Evolutionary conservation across 2,797 vertebrate genomes (phyloP).

Genomic region (Anguilla obscura): DNA sequence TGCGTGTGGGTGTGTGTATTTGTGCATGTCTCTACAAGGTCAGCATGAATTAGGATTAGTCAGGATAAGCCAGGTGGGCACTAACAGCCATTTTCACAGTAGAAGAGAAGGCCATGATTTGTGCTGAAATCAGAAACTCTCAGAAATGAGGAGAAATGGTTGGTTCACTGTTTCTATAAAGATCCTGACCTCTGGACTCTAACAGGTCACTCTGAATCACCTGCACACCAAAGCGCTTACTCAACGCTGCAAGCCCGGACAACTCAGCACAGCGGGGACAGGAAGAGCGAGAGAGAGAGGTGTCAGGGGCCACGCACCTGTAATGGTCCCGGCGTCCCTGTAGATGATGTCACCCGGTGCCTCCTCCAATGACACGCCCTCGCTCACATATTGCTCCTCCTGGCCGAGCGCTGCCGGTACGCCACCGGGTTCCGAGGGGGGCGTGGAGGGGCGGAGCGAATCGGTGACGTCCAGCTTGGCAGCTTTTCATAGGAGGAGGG

Average conservation of each 20-base stretch:
- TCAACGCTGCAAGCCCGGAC: not conserved
- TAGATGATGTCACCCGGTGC: conserved; percentile 68
- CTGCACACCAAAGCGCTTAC: not conserved
- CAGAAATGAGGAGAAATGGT: not conserved
- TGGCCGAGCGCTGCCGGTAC: conserved; percentile 59
- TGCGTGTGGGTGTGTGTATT: not conserved
- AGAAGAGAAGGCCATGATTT: not conserved
- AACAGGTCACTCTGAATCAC: not conserved
- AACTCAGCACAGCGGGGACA: not conserved
- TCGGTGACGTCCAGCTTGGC: conserved; percentile 95
- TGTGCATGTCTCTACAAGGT: not conserved
- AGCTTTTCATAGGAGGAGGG: conserved; percentile 78
- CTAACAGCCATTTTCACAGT: conserved; percentile 9
- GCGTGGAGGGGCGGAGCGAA: conserved; percentile 73
- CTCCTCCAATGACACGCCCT: conserved; percentile 70
- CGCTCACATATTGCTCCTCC: conserved; percentile 92
- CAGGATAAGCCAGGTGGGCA: not conserved
- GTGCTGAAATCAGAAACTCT: not conserved
- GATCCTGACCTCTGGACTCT: not conserved
- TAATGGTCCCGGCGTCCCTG: conserved; percentile 96
- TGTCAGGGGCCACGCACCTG: conserved; percentile 70
- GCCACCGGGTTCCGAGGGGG: conserved; percentile 68
- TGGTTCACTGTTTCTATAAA: not conserved
- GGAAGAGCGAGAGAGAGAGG: not conserved
- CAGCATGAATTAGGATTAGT: not conserved